Evolutionary conservation across 1,140 invertebrate species (phyloP).

Genomic region (Meteorus sp.): DNA sequence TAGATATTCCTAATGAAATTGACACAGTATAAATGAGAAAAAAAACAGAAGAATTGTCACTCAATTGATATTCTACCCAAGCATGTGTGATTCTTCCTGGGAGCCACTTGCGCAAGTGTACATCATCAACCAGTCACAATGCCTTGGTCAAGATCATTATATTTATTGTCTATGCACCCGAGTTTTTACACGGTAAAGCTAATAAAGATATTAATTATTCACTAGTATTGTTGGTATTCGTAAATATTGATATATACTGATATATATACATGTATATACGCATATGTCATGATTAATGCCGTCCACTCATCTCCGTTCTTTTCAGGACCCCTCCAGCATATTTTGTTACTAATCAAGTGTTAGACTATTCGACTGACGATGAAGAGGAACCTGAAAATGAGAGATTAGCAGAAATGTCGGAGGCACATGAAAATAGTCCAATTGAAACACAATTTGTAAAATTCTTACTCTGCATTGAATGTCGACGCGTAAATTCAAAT

Average conservation of each 20-base stretch:
- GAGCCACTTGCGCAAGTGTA: conserved; percentile 53
- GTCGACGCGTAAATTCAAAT: neutral
- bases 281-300: neutral
- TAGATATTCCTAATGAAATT: too few relatives aligned
- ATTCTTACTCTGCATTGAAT: neutral
- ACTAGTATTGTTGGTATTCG: neutral
- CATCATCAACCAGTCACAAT: conserved; percentile 42
- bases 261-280: neutral
- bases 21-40: too few relatives aligned
- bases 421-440: conserved; percentile 42
- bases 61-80: too few relatives aligned
- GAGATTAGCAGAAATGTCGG: conserved; percentile 47
- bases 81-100: conserved; percentile 50
- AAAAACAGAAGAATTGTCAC: too few relatives aligned
- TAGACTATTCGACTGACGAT: conserved; percentile 50
- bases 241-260: neutral
- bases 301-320: conserved; percentile 7
- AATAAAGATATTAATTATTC: neutral
- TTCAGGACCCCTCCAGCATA: conserved; percentile 49
- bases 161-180: conserved; percentile 53
- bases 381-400: conserved; percentile 47
- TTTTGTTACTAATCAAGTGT: conserved; percentile 41
- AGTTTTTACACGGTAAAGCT: conserved; percentile 45
- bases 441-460: conserved; percentile 46
- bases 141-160: conserved; percentile 41